Evolutionary conservation across 1,140 invertebrate species (phyloP), one percentile per base, ranked within the genome.

Genomic region (Scylla paramamosain): DNA sequence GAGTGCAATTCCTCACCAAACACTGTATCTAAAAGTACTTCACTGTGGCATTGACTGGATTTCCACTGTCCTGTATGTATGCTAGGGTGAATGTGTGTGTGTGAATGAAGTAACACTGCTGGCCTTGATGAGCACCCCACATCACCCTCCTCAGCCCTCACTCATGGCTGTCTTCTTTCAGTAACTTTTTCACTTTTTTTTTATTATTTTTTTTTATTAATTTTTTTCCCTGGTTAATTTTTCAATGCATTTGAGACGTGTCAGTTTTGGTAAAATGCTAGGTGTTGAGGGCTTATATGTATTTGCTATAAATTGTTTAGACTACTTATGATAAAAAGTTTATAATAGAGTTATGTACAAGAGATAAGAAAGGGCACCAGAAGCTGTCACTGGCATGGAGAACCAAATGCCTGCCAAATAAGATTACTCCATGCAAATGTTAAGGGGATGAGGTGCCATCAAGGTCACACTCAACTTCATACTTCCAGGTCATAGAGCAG

Each of bases 391-490:
- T 93, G 32, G 48, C 86, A 83, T 94, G 93, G 28, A 89, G 59
- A 32, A 45, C 87, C 20, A 52, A 94, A 46, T 67, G 86, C 93
- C 59, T 94, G 93, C 87, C 59, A 32, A 59, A 90, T 90, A 90
- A 90, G 31, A 14, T 46, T 31, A 48, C 87, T 94, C 46, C n/a
- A 12, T 77, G 25, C 59, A 31, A 48, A n/a, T 14, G 16, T 93
- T 87, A 52, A 77, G 89, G 93, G 86, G n/a, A 89, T 90, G 86
- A 94, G 93, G 93, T 89, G 93, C 93, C 86, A 89, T 89, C 93
- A 94, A 94, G 93, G 93, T 94, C 93, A 94, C 93, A 93, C 93
- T 89, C 59, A 89, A 94, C 93, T 45, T 31, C 52, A 94, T 90
- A 25, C 48, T 94, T 87, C 82, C 86, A 52, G 93, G 52, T 89